These are phyloP conservation scores for Sesamia nonagrioides DNA, from an alignment of 1,140 invertebrate species.

Conservation along the genomic window DNA sequence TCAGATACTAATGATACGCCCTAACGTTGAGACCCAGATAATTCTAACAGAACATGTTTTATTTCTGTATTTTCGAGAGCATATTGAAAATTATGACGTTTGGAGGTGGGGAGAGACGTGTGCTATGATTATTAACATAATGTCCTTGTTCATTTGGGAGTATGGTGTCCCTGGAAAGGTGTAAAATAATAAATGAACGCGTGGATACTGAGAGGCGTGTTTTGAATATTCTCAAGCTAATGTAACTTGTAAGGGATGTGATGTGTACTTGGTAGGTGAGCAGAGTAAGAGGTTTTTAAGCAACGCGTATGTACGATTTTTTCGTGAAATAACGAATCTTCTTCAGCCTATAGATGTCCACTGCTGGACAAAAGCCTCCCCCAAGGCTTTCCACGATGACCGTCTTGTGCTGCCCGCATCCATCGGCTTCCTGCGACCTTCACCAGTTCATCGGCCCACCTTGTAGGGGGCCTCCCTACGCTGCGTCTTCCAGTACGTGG, in stretches of 20 bases:
- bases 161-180: not conserved
- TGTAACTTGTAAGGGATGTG: not conserved
- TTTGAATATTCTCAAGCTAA: constrained; percentile 2
- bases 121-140: not conserved
- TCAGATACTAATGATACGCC: constrained; percentile 23
- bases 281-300: not conserved
- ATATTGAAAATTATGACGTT: constrained; percentile 36
- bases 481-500: too few relatives aligned
- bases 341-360: too few relatives aligned
- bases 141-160: constrained; percentile 13
- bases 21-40: constrained; percentile 4
- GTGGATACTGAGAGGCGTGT: not conserved
- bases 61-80: constrained; percentile 10
- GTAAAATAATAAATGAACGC: not conserved
- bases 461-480: too few relatives aligned
- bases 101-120: not conserved
- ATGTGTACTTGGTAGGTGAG: not conserved
- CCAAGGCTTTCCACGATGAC: too few relatives aligned
- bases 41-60: constrained; percentile 18
- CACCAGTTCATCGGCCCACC: too few relatives aligned
- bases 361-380: too few relatives aligned
- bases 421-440: too few relatives aligned
- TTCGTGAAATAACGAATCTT: too few relatives aligned
- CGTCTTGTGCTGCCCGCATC: too few relatives aligned
- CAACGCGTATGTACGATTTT: too few relatives aligned